Evolutionary conservation across 2,797 vertebrate genomes (phyloP).

Genomic region (Pogonophryne albipinna): DNA sequence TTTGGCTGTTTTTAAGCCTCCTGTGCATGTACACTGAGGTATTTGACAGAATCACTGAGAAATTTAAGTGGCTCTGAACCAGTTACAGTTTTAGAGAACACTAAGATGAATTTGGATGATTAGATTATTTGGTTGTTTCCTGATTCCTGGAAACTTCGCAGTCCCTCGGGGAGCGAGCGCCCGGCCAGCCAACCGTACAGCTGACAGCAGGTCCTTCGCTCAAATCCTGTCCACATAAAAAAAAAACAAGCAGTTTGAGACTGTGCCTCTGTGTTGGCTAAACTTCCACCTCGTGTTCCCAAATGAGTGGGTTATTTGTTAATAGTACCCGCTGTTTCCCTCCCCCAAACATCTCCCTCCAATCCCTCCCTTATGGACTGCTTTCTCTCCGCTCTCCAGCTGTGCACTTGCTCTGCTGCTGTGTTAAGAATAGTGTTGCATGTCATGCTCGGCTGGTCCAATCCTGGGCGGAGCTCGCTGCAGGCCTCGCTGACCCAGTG

Average conservation of each 20-base stretch:
- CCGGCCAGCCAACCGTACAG: constrained; percentile 69
- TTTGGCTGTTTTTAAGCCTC: background rate
- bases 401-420: constrained; percentile 46
- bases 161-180: constrained; percentile 43
- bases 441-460: constrained; percentile 43
- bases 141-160: constrained; percentile 61
- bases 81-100: constrained; percentile 8
- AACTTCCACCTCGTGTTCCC: constrained; percentile 59
- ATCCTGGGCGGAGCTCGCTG: constrained; percentile 56
- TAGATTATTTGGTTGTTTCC: constrained; percentile 62
- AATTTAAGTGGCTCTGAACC: constrained; percentile 1
- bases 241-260: constrained; percentile 54
- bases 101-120: constrained; percentile 42
- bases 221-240: constrained; percentile 63
- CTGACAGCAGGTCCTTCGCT: constrained; percentile 80
- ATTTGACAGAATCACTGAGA: constrained; percentile 8
- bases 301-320: constrained; percentile 68
- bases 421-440: constrained; percentile 70
- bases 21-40: background rate
- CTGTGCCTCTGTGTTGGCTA: constrained; percentile 70
- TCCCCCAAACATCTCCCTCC: constrained; percentile 27
- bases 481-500: constrained; percentile 63
- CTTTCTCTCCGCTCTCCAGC: constrained; percentile 58
- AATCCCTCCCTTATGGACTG: constrained; percentile 40
- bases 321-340: constrained; percentile 17